A percentile compares a stretch with the other conserved stretches of the same genome.
These are phyloP conservation scores for Camponotus floridanus DNA, from an alignment of 1,140 invertebrate genomes.

Conservation along the genomic window DNA sequence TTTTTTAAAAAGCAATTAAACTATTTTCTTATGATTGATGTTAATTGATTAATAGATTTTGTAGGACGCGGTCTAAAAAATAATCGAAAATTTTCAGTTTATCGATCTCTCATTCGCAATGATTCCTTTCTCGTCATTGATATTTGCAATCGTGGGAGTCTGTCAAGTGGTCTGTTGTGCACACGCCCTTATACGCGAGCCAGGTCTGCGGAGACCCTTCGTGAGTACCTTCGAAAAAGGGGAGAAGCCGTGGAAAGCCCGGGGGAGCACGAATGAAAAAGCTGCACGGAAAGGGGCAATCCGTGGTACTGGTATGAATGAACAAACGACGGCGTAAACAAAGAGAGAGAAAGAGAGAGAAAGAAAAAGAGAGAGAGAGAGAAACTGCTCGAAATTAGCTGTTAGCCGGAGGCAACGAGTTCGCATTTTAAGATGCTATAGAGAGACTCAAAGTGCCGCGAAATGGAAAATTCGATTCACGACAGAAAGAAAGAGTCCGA, in stretches of 20 bases:
- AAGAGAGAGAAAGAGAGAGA: neutral
- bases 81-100: constrained; percentile 17
- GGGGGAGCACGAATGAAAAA: constrained; percentile 66
- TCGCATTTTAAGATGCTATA: constrained; percentile 77
- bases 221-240: constrained; percentile 60
- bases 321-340: constrained; percentile 78
- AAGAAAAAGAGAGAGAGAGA: no score
- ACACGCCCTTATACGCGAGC: constrained; percentile 45
- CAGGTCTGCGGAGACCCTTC: constrained; percentile 43
- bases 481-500: neutral
- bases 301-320: constrained; percentile 79
- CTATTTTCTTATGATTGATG: neutral
- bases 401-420: constrained; percentile 72
- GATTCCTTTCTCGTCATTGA: constrained; percentile 9
- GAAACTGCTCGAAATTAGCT: constrained; percentile 77
- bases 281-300: constrained; percentile 77
- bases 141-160: constrained; percentile 13
- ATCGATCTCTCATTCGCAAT: constrained; percentile 60
- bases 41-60: neutral
- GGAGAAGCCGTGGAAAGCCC: constrained; percentile 37
- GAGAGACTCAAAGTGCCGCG: constrained; percentile 59
- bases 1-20: constrained; percentile 1
- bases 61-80: neutral
- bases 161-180: constrained; percentile 37
- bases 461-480: constrained; percentile 41